Percentiles rank a stretch among this genome's conserved stretches.
Evolutionary conservation across 2,113 vertebrate genomes (phyloP).

Genomic region (Petrocephalus zakoni): DNA sequence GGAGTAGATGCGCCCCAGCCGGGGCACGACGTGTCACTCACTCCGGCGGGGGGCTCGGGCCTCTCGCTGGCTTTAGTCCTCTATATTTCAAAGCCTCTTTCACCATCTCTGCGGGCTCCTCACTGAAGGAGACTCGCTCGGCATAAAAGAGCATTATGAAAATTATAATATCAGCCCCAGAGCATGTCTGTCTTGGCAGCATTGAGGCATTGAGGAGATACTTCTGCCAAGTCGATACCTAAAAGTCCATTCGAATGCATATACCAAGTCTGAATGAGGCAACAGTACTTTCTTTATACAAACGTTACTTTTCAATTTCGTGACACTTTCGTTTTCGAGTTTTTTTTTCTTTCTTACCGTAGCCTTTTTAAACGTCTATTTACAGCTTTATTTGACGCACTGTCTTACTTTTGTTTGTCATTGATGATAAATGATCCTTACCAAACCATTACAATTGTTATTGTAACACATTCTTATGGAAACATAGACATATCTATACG

Average conservation of each 20-base stretch:
- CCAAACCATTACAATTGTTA: slow-evolving; percentile 24
- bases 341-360: slow-evolving; percentile 27
- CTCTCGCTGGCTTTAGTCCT: slow-evolving; percentile 49
- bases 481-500: slow-evolving; percentile 18
- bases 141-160: slow-evolving; percentile 79
- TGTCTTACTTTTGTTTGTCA: slow-evolving; percentile 31
- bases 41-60: slow-evolving; percentile 59
- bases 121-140: slow-evolving; percentile 66
- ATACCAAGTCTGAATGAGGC: slow-evolving; percentile 21
- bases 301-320: slow-evolving; percentile 49
- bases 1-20: slow-evolving; percentile 42
- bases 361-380: slow-evolving; percentile 28
- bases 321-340: slow-evolving; percentile 43
- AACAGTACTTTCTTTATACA: slow-evolving; percentile 61
- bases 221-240: slow-evolving; percentile 25
- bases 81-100: slow-evolving; percentile 67
- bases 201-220: slow-evolving; percentile 49
- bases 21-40: slow-evolving; percentile 65
- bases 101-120: slow-evolving; percentile 70
- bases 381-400: slow-evolving; percentile 27
- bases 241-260: slow-evolving; percentile 27
- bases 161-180: slow-evolving; percentile 71
- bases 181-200: slow-evolving; percentile 66
- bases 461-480: slow-evolving; percentile 16
- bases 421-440: slow-evolving; percentile 40